These are phyloP conservation scores for Cichladusa arquata DNA, from an alignment of 2,113 vertebrate genomes.

Conservation along the genomic window DNA sequence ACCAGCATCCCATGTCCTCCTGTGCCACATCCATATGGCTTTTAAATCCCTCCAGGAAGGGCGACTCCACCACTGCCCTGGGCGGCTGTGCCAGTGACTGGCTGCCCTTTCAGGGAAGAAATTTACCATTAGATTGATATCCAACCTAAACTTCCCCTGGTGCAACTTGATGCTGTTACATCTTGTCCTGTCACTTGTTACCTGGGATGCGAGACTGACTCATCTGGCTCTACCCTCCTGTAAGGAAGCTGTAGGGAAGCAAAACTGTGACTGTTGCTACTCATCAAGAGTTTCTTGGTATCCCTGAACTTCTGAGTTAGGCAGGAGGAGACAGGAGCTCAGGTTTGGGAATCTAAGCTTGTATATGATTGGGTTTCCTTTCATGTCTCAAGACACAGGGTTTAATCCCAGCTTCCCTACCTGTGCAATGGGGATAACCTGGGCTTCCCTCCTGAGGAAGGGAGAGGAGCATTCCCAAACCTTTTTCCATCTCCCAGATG, in stretches of 20 bases:
- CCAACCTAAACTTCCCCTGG: not conserved
- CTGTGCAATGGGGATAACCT: fast-evolving
- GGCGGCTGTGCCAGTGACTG: not conserved
- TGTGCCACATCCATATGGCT: too few relatives aligned
- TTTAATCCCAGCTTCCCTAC: not conserved
- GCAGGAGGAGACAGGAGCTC: not conserved
- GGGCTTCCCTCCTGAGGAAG: not conserved
- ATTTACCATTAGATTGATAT: not conserved
- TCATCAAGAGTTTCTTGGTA: not conserved
- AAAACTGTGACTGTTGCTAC: not conserved
- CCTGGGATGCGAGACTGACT: not conserved
- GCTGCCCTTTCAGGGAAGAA: not conserved
- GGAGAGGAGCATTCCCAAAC: not conserved
- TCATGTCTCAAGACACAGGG: not conserved
- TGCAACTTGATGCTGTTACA: fast-evolving
- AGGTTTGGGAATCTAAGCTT: not conserved
- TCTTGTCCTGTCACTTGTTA: not conserved
- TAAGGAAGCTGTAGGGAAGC: not conserved
- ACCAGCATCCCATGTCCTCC: not conserved
- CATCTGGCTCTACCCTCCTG: not conserved
- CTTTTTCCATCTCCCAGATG: not conserved
- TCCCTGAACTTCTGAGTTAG: not conserved
- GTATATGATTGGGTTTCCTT: not conserved
- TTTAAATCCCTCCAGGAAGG: not conserved
- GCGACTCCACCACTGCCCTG: not conserved